Percentiles rank a stretch among this genome's conserved stretches.
These are phyloP conservation scores for Orthonychiurus folsomi DNA, from an alignment of 2,888 invertebrate species.

Conservation along the genomic window DNA sequence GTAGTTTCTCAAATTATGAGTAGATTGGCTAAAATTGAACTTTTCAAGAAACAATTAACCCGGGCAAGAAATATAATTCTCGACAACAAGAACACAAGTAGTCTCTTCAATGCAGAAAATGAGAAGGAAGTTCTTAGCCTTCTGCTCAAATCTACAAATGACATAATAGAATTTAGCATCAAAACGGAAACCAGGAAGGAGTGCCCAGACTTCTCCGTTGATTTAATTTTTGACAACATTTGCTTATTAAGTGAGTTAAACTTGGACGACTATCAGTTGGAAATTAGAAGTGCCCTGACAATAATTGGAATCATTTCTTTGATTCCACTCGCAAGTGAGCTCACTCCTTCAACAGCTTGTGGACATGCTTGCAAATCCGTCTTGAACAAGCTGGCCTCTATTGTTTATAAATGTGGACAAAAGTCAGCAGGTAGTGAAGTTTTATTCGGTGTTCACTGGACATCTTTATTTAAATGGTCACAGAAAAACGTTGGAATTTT, in stretches of 20 bases:
- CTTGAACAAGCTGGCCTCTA: conserved; percentile 7
- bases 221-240: conserved; percentile 23
- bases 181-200: too few species aligned
- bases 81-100: conserved; percentile 13
- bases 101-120: too few species aligned
- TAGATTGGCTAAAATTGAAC: conserved; percentile 27
- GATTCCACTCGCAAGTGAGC: not conserved
- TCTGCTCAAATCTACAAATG: conserved; percentile 23
- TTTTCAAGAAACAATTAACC: conserved; percentile 16
- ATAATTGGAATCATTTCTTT: conserved; percentile 16
- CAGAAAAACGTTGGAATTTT: not conserved
- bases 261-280: conserved; percentile 27
- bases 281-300: conserved; percentile 21
- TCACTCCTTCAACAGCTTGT: too few species aligned
- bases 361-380: not conserved
- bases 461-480: conserved; percentile 22
- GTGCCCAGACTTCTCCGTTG: conserved; percentile 21
- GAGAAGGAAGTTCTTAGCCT: conserved; percentile 1
- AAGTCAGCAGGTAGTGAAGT: conserved; percentile 28
- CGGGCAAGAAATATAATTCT: conserved; percentile 13
- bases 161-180: conserved; percentile 14
- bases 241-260: conserved; percentile 22
- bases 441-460: conserved; percentile 33
- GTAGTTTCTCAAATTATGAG: conserved; percentile 22
- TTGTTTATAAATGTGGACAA: conserved; percentile 24